Evolutionary conservation across 2,797 vertebrate species (phyloP).

Genomic region (Eremophila alpestris): DNA sequence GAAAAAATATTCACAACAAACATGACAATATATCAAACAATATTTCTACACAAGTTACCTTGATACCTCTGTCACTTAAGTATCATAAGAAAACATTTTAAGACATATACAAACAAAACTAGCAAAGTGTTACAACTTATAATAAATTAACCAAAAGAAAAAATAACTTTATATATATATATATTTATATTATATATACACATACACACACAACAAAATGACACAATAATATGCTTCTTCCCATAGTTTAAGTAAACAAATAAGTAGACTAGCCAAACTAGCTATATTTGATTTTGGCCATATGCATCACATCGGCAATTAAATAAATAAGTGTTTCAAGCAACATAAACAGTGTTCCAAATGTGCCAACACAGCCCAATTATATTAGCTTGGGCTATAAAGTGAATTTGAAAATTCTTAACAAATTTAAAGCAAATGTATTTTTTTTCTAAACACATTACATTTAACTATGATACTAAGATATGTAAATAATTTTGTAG

Average conservation of each 20-base stretch:
- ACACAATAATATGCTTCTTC: constrained; percentile 99
- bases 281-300: constrained; percentile 99
- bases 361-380: constrained; percentile 85
- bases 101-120: constrained; percentile 97
- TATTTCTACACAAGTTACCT: constrained; percentile 99
- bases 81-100: constrained; percentile 99
- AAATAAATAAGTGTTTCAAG: constrained; percentile 91
- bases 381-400: constrained; percentile 85
- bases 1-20: constrained; percentile 99
- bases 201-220: constrained; percentile 98
- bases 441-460: constrained; percentile 88
- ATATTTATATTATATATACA: constrained; percentile 92
- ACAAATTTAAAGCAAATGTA: constrained; percentile 86
- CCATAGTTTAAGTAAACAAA: constrained; percentile 98
- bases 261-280: constrained; percentile 99
- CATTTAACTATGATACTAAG: constrained; percentile 99
- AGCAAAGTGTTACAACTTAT: constrained; percentile 99
- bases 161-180: constrained; percentile 99
- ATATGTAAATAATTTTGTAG: constrained; percentile 99
- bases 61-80: constrained; percentile 99
- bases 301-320: constrained; percentile 98
- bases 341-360: constrained; percentile 86
- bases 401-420: constrained; percentile 85
- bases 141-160: constrained; percentile 99
- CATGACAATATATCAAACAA: constrained; percentile 99